Evolutionary conservation across 2,113 vertebrate species (phyloP).

Genomic region (Ascaphus truei): DNA sequence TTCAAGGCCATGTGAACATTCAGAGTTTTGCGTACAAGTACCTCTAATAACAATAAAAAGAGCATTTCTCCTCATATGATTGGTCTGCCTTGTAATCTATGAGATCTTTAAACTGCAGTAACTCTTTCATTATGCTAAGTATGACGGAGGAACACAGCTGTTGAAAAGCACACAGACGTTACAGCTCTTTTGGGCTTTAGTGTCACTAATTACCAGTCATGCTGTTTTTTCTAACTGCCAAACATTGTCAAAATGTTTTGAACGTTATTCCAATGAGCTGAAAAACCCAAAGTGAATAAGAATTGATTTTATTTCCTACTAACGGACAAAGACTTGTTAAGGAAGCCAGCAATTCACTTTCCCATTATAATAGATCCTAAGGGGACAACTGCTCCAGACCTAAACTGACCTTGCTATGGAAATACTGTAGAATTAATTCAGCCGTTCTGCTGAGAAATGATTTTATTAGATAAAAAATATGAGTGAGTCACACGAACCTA

Average conservation of each 20-base stretch:
- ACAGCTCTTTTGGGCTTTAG: background rate
- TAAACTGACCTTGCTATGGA: slow-evolving; percentile 37
- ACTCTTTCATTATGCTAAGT: slow-evolving; percentile 5
- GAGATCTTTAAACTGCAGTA: slow-evolving; percentile 1
- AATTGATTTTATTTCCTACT: slow-evolving; percentile 41
- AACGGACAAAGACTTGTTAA: slow-evolving; percentile 35
- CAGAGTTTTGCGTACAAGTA: too few species aligned
- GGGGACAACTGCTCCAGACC: slow-evolving; percentile 25
- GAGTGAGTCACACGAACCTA: slow-evolving; percentile 40
- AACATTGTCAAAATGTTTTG: slow-evolving; percentile 12
- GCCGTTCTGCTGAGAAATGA: slow-evolving; percentile 36
- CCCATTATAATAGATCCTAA: slow-evolving; percentile 39
- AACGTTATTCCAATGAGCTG: background rate
- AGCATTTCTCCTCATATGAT: too few species aligned
- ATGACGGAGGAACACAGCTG: slow-evolving; percentile 29
- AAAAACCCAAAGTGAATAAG: slow-evolving; percentile 34
- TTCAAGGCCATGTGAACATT: too few species aligned
- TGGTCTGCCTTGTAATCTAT: slow-evolving; percentile 10
- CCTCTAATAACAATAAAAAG: too few species aligned
- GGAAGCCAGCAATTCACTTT: slow-evolving; percentile 29
- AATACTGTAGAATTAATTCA: slow-evolving; percentile 35
- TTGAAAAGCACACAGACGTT: background rate
- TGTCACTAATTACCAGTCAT: slow-evolving; percentile 12
- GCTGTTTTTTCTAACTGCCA: slow-evolving; percentile 4
- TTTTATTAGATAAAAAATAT: slow-evolving; percentile 40